Evolutionary conservation across 2,113 vertebrate species (phyloP), one percentile per base, ranked within the genome.

Genomic region (Corydoras maculifer): DNA sequence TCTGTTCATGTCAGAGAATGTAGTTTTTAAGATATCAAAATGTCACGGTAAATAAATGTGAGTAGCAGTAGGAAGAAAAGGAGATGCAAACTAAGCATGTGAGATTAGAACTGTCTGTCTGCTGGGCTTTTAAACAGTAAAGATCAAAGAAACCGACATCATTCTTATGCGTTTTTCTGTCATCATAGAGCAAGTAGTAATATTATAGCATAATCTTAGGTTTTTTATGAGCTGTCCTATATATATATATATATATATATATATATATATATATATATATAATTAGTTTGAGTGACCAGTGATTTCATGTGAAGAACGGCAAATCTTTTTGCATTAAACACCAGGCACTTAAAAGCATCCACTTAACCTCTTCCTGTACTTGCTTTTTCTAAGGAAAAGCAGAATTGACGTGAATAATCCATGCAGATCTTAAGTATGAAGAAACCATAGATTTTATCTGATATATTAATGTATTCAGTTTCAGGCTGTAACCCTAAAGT

Each of bases 1-100:
- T 76, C 78, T 50, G 80, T 70, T 74, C 70, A 83, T 80, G 78
- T 54, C 80, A 77, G 74, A 82, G 83, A 79, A 69, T 73, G 59
- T 82, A 78, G 58, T 74, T 74, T 79, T 71, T 43, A 64, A 81
- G 75, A 77, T 70, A 62, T 71, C 73, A 18, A 32, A 65, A 69
- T 75, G 67, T 69, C 69, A 57, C 58, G 57, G 60, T 49, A 58
- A 75, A 68, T 15, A 62, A 68, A 51, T 57, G 32, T 70, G 73
- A 72, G 65, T 50, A 73, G 8, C 43, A 65, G 73, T 73, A 54
- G 55, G 62, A 64, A 60, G 66, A 67, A 65, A 61, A 31, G 62
- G 65, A 64, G 72, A 75, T 54, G 65, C 69, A 74, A 66, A 67
- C 65, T 55, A 18, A 69, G 30, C 59, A 62, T 15, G 68, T 18